phyloP scores from a whole-genome alignment of 2,888 invertebrate species.

The Mythimna impura region DNA sequence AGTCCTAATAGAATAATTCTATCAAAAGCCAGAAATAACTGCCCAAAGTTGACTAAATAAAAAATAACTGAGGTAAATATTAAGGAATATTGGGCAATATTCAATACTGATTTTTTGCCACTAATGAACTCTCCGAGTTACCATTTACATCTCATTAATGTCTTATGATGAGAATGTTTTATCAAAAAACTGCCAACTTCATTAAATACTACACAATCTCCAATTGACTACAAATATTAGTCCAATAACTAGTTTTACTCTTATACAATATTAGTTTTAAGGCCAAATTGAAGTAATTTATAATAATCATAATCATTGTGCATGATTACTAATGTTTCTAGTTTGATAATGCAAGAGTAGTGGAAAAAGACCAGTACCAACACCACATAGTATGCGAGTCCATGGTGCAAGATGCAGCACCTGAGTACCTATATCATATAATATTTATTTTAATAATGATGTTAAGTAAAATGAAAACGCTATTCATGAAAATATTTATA shows the following conservation, averaged over 20 bases:
- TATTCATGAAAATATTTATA: slow-evolving; percentile 4
- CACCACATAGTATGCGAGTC: slow-evolving; percentile 15
- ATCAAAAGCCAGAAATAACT: neutral
- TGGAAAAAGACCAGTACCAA: slow-evolving; percentile 55
- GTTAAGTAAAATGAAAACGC: slow-evolving; percentile 15
- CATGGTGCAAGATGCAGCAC: slow-evolving; percentile 24
- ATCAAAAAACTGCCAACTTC: slow-evolving; percentile 1
- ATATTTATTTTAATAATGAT: slow-evolving; percentile 1
- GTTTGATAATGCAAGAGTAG: slow-evolving; percentile 37
- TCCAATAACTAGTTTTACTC: slow-evolving; percentile 45
- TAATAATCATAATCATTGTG: slow-evolving; percentile 3
- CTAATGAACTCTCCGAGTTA: slow-evolving; percentile 24
- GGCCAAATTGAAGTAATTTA: slow-evolving; percentile 48
- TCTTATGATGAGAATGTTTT: neutral
- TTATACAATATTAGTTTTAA: slow-evolving; percentile 53
- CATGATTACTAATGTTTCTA: slow-evolving; percentile 15
- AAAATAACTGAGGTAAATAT: slow-evolving; percentile 11
- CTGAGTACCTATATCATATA: slow-evolving; percentile 2
- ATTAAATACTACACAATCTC: slow-evolving; percentile 28
- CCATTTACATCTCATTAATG: neutral
- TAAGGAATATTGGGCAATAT: slow-evolving; percentile 15
- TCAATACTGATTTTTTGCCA: slow-evolving; percentile 54
- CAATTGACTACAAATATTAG: slow-evolving; percentile 34
- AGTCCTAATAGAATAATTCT: neutral
- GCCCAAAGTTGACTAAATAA: slow-evolving; percentile 13